Conservation (phyloP, 2,888 invertebrate genomes). For the Pseudolycoriella hygida region DNA sequence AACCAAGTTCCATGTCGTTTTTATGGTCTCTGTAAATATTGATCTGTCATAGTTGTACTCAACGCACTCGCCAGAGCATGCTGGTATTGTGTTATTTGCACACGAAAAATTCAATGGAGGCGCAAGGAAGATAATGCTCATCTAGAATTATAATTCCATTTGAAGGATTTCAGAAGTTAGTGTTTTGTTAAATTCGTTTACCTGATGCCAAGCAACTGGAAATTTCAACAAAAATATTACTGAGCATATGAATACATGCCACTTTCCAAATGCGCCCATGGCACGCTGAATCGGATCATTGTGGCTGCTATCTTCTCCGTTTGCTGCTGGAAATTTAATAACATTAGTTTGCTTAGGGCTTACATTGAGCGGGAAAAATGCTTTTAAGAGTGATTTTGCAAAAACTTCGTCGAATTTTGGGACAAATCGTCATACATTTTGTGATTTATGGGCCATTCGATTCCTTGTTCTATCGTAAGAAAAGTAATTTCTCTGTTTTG, state of each 20-base stretch:
- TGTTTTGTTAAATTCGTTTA: constrained; percentile 17
- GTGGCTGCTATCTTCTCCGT: too few relatives aligned
- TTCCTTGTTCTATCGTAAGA: too few relatives aligned
- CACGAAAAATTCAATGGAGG: constrained; percentile 45
- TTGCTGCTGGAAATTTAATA: too few relatives aligned
- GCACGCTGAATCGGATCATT: constrained; percentile 46
- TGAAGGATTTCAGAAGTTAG: not conserved
- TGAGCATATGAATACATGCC: constrained; percentile 55
- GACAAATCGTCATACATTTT: too few relatives aligned
- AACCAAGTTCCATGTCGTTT: constrained; percentile 58
- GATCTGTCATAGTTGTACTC: constrained; percentile 41
- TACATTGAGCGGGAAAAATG: too few relatives aligned
- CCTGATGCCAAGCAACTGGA: constrained; percentile 65
- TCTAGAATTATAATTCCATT: constrained; percentile 12
- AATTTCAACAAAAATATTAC: constrained; percentile 55
- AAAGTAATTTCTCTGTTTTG: too few relatives aligned
- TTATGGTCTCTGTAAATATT: constrained; percentile 51
- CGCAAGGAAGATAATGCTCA: constrained; percentile 60
- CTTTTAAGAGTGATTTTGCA: too few relatives aligned
- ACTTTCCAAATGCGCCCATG: constrained; percentile 53
- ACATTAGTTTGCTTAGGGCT: too few relatives aligned
- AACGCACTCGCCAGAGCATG: constrained; percentile 37
- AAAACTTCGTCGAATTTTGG: too few relatives aligned
- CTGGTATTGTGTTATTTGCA: constrained; percentile 20
- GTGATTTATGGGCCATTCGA: too few relatives aligned